Evolutionary conservation across 2,888 invertebrate genomes (phyloP).

Genomic region (Matsumyia berberina): DNA sequence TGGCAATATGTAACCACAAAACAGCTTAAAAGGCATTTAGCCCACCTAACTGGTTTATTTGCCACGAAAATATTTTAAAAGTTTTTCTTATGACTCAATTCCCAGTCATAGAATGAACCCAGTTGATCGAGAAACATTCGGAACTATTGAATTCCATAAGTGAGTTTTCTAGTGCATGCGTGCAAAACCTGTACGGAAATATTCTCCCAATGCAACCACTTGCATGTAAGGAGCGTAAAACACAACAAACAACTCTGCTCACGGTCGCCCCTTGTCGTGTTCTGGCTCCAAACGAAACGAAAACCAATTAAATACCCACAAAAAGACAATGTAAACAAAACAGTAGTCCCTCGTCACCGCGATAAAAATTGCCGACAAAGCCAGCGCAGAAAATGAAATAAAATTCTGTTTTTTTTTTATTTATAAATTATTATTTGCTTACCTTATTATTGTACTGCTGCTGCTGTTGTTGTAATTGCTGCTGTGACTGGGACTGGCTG

Average conservation of each 20-base stretch:
- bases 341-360: background rate
- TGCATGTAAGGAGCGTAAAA: background rate
- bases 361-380: conserved; percentile 48
- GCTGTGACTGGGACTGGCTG: conserved; percentile 66
- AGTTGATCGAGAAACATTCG: background rate
- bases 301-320: conserved; percentile 49
- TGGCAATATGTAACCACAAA: too few species aligned
- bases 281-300: background rate
- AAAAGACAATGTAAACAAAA: conserved; percentile 53
- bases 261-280: conserved; percentile 22
- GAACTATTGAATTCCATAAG: background rate
- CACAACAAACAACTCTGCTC: background rate
- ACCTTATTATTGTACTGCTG: conserved; percentile 77
- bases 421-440: conserved; percentile 51
- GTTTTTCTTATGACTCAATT: background rate
- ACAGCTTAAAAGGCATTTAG: too few species aligned
- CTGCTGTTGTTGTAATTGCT: conserved; percentile 68
- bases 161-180: background rate
- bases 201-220: conserved; percentile 8
- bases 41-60: too few species aligned
- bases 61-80: too few species aligned
- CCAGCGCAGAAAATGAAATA: conserved; percentile 19
- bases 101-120: background rate
- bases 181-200: background rate
- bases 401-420: conserved; percentile 9